Evolutionary conservation across 2,113 vertebrate genomes (phyloP), one percentile per base, ranked within the genome.

Genomic region (Hemibagrus wyckioides): DNA sequence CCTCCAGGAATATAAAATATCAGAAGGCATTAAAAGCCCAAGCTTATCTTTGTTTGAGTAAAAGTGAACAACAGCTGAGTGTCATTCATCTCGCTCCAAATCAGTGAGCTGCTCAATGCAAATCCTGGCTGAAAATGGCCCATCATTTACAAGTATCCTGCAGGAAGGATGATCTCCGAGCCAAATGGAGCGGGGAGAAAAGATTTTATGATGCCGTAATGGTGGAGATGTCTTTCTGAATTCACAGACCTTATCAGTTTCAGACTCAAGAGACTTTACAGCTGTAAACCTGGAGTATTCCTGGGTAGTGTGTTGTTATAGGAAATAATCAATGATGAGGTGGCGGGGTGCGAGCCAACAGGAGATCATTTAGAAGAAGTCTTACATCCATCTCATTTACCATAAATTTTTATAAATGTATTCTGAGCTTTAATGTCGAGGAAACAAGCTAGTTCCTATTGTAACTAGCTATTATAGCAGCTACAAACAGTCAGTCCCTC

Each of bases 161-260:
- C 28, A 80, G 13, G 28, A 54, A 76, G 2, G 39, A 33, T 73
- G 15, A 41, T 41, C 75, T 73, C 39, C 23, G 61, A 28, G 41
- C 23, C 15, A 85, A 57, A 69, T 59, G 41, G 50, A 15, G 9
- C 7, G 28, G 0, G 28, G 0, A 44, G 36, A 7, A 82, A 54
- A 21, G 69, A 25, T 85, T 89, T 88, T 85, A 89, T 85, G 39
- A 54, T 5, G 71, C 82, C 50, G 80, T 89, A 83, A 89, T 82
- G 36, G 13, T 56, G 25, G 28, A 81, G 48, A 59, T 80, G 83
- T 25, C 4, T 33, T 41, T 50, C 65, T 81, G 36, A 88, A 65
- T 81, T 75, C 13, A 57, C 36, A 56, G 10, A 19, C 48, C 71
- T 56, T 85, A 44, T 86, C 75, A 52, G 44, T 54, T 50, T 50